Conservation (phyloP, 1,140 invertebrate species). For the Drosophila watanabei region DNA sequence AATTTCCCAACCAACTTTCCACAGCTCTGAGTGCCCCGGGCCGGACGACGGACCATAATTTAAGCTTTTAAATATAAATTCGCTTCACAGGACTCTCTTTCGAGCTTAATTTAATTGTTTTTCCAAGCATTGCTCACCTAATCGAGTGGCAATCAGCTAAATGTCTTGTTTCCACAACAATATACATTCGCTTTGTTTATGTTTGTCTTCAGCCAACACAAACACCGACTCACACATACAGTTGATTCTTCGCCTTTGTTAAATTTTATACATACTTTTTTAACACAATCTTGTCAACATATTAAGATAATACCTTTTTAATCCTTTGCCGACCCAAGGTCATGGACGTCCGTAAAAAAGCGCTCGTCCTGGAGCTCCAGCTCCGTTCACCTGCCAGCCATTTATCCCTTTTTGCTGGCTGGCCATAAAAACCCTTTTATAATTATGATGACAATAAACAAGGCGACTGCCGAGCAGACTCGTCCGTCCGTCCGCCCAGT, state of each 20-base stretch:
- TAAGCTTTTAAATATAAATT: slow-evolving; percentile 22
- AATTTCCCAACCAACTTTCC: slow-evolving; percentile 14
- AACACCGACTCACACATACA: slow-evolving; percentile 5
- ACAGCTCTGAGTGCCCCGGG: neutral
- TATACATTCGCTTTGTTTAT: slow-evolving; percentile 36
- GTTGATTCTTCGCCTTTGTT: slow-evolving; percentile 8
- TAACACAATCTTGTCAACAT: slow-evolving; percentile 81
- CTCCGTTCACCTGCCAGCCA: slow-evolving; percentile 62
- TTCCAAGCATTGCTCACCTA: slow-evolving; percentile 24
- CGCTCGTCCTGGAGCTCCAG: slow-evolving; percentile 20
- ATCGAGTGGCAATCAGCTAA: slow-evolving; percentile 52
- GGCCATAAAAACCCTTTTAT: slow-evolving; percentile 80
- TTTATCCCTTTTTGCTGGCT: slow-evolving; percentile 66
- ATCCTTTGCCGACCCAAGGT: slow-evolving; percentile 81
- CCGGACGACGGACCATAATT: neutral
- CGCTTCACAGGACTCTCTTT: neutral
- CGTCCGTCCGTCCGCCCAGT: slow-evolving; percentile 19
- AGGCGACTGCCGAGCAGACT: slow-evolving; percentile 38
- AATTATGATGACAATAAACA: slow-evolving; percentile 83
- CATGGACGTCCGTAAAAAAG: slow-evolving; percentile 42
- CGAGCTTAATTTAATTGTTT: slow-evolving; percentile 44
- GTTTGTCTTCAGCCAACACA: slow-evolving; percentile 20
- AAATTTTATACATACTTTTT: slow-evolving; percentile 17
- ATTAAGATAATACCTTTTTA: slow-evolving; percentile 83
- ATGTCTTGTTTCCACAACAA: slow-evolving; percentile 52